Base-by-base conservation (phyloP, 2,113 vertebrate species). In the Menidia beryllina region DNA sequence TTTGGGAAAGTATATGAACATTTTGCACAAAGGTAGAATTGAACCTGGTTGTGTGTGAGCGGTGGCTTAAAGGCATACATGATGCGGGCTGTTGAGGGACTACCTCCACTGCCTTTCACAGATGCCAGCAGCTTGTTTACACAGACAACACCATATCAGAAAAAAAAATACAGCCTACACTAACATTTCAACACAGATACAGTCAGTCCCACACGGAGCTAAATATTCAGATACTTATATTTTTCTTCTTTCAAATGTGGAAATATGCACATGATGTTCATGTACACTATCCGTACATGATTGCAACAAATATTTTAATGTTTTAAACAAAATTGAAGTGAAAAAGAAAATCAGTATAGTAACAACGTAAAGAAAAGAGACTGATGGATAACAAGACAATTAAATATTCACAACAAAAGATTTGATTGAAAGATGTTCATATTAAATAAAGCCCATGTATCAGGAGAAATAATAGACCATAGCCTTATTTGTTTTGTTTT, bases 91-190 rank as follows among this genome's bases (percentile, higher is more conserved):
- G 13, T 11, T 69, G 65, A 62, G 72, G 38, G 57, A 59, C 27
- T 1, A 20, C 58, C 68, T 83, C 60, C 73, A 69, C 24, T 2
- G 10, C 30, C 7, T 34, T 43, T 75, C 38, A 72, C 74, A 71
- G 69, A 82, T 75, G 75, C 78, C 75, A 49, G 72, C 47, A 25
- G 39, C 74, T 60, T 81, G 64, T 86, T 81, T 74, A 74, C 74
- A 64, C 39, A 70, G 65, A 56, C 69, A 56, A 38, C 52, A 55
- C 66, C 75, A 47, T 65, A 85, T 39, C 69, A 48, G 68, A 73
- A 77, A 45, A 73, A 77, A 45, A 8, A 34, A 59, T 45, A 67
- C 62, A 69, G 34, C 62, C 34, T 25, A 59, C 69, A 57, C 54
- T 15, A 43, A 43, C 15, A 5, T 43, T 5, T 43, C 4, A 17